Conservation (phyloP, 30 jellyfish, hydroid and myxozoan species). For the Turritopsis dohrnii region DNA sequence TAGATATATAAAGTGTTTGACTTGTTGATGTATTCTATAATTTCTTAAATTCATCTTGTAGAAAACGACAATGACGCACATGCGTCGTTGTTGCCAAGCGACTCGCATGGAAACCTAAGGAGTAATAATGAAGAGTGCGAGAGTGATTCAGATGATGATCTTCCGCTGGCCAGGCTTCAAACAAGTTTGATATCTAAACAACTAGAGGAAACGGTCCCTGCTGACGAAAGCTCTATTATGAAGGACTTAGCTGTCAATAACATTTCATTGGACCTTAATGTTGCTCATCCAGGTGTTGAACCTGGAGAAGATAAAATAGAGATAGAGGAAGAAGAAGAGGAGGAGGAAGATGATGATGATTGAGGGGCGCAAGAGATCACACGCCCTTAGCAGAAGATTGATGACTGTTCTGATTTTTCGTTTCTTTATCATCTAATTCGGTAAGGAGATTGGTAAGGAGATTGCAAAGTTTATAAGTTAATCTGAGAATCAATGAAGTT, state of each 20-base stretch:
- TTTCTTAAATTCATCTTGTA: background rate
- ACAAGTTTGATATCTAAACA: background rate
- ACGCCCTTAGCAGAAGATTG: too few relatives aligned
- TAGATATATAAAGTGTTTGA: background rate
- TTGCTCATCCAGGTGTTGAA: background rate
- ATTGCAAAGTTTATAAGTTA: too few relatives aligned
- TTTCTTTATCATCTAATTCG: background rate
- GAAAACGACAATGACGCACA: background rate
- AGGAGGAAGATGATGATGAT: background rate
- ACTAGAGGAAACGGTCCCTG: background rate
- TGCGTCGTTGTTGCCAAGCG: background rate
- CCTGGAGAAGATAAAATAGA: background rate
- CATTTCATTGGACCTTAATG: background rate
- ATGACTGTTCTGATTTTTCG: background rate
- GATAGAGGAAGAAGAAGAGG: background rate
- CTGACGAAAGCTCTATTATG: background rate
- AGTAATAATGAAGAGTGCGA: background rate
- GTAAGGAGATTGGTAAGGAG: too few relatives aligned
- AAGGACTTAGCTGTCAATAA: background rate
- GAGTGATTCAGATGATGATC: background rate
- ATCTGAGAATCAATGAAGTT: too few relatives aligned
- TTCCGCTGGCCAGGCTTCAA: background rate
- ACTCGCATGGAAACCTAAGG: background rate
- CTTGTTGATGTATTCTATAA: background rate
- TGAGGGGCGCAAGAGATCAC: background rate